These are phyloP conservation scores for Spilogale gracilis DNA, from an alignment of 2,113 vertebrate genomes.

Conservation along the genomic window DNA sequence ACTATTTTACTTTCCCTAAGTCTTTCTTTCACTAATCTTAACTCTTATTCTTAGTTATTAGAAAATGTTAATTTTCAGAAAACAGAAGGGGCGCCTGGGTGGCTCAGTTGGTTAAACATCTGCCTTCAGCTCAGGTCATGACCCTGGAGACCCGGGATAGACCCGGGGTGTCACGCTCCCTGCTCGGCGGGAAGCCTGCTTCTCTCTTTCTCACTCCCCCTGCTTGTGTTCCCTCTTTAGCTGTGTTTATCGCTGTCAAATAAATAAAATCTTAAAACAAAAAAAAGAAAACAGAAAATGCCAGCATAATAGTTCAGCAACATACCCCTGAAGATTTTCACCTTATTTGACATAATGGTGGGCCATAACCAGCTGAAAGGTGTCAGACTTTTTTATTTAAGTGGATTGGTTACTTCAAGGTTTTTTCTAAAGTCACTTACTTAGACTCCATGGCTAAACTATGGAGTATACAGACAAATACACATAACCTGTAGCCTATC, in stretches of 20 bases:
- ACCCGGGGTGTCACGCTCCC: too few relatives aligned
- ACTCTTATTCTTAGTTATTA: neutral
- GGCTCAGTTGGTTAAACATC: too few relatives aligned
- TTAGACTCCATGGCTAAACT: neutral
- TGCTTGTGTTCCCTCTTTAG: too few relatives aligned
- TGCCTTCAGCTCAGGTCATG: too few relatives aligned
- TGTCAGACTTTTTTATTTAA: neutral
- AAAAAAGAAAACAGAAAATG: neutral
- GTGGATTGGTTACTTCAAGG: neutral
- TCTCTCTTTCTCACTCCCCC: too few relatives aligned
- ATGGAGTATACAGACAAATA: neutral
- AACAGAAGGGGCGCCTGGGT: too few relatives aligned
- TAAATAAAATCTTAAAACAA: too few relatives aligned
- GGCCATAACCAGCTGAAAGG: neutral
- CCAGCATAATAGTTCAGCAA: neutral
- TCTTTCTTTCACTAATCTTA: neutral
- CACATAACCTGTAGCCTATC: neutral
- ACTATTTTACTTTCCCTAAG: slow-evolving; percentile 15
- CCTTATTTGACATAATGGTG: neutral
- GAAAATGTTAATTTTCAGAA: neutral
- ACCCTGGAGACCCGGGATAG: too few relatives aligned
- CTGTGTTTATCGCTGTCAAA: too few relatives aligned
- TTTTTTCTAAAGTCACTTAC: neutral
- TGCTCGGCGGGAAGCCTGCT: too few relatives aligned
- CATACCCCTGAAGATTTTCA: neutral